phyloP scores from a whole-genome alignment of 2,113 vertebrate species.

The Tretioscincus oriximinensis region DNA sequence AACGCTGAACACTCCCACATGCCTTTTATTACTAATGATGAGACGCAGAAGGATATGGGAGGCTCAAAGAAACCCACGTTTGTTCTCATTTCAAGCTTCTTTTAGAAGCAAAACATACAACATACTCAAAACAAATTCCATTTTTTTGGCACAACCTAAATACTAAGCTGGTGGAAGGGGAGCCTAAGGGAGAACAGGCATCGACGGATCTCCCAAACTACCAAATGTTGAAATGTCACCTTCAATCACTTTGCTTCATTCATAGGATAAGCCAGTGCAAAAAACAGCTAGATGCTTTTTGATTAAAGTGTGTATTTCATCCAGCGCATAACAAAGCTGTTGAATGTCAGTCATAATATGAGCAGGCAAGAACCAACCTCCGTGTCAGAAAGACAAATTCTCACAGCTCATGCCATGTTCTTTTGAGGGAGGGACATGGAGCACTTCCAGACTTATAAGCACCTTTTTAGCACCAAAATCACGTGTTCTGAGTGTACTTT shows the following conservation, averaged over 20 bases:
- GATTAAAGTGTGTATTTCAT: neutral
- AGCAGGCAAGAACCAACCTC: neutral
- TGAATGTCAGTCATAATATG: neutral
- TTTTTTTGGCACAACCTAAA: neutral
- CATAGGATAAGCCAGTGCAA: neutral
- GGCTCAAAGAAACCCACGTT: neutral
- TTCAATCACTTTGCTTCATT: neutral
- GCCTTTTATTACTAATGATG: too few relatives aligned
- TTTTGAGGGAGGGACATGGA: neutral
- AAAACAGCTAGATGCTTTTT: neutral
- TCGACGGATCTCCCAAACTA: neutral
- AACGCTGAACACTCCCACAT: too few relatives aligned
- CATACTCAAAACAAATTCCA: neutral
- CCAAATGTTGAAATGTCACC: neutral
- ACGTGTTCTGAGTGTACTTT: neutral
- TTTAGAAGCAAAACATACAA: neutral
- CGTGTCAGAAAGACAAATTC: neutral
- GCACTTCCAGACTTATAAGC: conserved; percentile 12
- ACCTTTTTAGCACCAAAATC: conserved; percentile 44
- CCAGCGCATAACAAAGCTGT: neutral
- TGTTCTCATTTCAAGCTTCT: neutral
- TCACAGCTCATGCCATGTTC: neutral
- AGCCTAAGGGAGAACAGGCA: neutral
- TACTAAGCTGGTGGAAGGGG: too few relatives aligned
- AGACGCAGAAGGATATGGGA: neutral